Evolutionary conservation across 2,888 invertebrate species (phyloP).

Genomic region (Charanyca ferruginea): DNA sequence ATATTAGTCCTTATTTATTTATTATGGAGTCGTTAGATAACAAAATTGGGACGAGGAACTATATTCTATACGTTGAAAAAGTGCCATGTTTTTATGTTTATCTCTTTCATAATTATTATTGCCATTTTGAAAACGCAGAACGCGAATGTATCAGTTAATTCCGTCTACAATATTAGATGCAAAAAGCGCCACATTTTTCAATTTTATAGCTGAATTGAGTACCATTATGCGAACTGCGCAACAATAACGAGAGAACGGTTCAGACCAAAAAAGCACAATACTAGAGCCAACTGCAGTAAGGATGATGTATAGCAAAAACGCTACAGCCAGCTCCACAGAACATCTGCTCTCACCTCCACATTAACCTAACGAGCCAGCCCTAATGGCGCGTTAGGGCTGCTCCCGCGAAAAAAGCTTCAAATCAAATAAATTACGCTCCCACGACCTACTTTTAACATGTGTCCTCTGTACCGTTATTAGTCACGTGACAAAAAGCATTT

Average conservation of each 20-base stretch:
- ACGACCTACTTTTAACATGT: conserved; percentile 82
- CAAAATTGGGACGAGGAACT: too few relatives aligned
- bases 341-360: conserved; percentile 88
- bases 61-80: too few relatives aligned
- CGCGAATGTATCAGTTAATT: background rate
- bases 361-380: conserved; percentile 89
- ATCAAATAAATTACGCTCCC: conserved; percentile 84
- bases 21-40: too few relatives aligned
- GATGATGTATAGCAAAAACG: conserved; percentile 87
- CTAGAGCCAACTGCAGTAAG: conserved; percentile 78
- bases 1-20: too few relatives aligned
- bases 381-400: conserved; percentile 87
- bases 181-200: conserved; percentile 3
- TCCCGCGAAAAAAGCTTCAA: conserved; percentile 81
- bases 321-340: conserved; percentile 73
- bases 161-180: conserved; percentile 12
- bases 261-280: conserved; percentile 71
- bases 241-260: conserved; percentile 63
- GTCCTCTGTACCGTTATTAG: conserved; percentile 80
- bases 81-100: background rate
- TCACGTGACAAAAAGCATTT: conserved; percentile 83
- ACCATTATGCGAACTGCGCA: conserved; percentile 65
- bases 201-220: conserved; percentile 33
- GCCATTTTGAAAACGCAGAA: background rate
- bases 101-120: background rate